Evolutionary conservation across 2,888 invertebrate genomes (phyloP).

Genomic region (Melieria crassipennis): DNA sequence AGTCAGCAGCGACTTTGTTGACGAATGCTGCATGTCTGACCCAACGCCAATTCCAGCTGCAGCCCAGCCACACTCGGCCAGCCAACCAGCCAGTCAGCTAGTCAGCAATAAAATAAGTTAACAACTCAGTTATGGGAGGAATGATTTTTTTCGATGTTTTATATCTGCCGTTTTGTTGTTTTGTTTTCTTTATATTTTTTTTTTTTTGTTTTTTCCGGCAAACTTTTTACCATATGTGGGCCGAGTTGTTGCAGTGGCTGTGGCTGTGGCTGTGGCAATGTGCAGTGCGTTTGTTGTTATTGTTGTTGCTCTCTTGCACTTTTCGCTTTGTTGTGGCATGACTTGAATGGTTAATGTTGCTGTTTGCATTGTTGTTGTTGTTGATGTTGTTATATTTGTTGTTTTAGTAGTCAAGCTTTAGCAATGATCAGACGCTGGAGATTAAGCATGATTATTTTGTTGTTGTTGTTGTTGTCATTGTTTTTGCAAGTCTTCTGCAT

Average conservation of each 20-base stretch:
- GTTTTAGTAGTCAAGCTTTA: slow-evolving; percentile 5
- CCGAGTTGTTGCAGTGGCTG: background rate
- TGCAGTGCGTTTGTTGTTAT: no score
- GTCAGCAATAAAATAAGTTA: slow-evolving; percentile 47
- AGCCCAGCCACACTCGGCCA: slow-evolving; percentile 1
- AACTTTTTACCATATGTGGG: slow-evolving; percentile 22
- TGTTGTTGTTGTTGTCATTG: background rate
- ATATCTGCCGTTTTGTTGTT: background rate
- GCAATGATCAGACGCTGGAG: slow-evolving; percentile 30
- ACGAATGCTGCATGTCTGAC: slow-evolving; percentile 13
- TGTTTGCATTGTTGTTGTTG: background rate
- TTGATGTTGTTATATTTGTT: slow-evolving; percentile 13
- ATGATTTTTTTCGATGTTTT: slow-evolving; percentile 22
- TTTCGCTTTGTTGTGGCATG: no score
- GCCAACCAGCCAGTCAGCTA: slow-evolving; percentile 15
- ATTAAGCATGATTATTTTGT: slow-evolving; percentile 36
- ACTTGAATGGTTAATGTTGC: no score
- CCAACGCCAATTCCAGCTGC: slow-evolving; percentile 12
- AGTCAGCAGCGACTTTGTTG: slow-evolving; percentile 4
- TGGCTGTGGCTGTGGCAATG: no score
- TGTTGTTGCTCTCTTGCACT: no score
- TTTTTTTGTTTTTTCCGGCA: slow-evolving; percentile 1
- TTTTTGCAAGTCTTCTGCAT: background rate
- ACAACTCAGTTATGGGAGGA: slow-evolving; percentile 45
- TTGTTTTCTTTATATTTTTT: slow-evolving; percentile 7